Evolutionary conservation across 2,888 invertebrate species (phyloP).

Genomic region (Homarus gammarus): DNA sequence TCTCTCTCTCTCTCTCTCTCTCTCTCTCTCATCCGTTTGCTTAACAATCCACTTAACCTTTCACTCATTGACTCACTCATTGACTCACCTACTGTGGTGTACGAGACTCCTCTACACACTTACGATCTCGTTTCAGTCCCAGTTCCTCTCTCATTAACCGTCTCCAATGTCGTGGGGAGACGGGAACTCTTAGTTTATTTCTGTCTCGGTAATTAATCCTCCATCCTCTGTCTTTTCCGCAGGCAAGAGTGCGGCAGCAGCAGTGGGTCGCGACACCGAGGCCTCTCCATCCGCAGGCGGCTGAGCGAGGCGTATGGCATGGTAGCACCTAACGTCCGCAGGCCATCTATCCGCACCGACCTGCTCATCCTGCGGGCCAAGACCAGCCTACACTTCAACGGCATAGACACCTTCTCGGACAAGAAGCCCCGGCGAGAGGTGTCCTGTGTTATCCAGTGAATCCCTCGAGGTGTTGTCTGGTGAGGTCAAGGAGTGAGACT

Average conservation of each 20-base stretch:
- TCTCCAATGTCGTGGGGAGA: too few relatives aligned
- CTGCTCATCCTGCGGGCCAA: slow-evolving; percentile 88
- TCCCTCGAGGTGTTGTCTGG: too few relatives aligned
- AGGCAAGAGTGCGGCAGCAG: slow-evolving; percentile 33
- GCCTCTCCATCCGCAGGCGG: slow-evolving; percentile 86
- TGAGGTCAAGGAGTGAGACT: not conserved
- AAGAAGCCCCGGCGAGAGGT: slow-evolving; percentile 64
- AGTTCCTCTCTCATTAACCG: too few relatives aligned
- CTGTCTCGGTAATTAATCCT: not conserved
- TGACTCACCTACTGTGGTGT: too few relatives aligned
- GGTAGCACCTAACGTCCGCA: slow-evolving; percentile 91
- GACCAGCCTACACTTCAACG: slow-evolving; percentile 58
- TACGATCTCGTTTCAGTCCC: too few relatives aligned
- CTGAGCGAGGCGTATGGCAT: slow-evolving; percentile 93
- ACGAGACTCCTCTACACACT: too few relatives aligned
- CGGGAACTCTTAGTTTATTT: too few relatives aligned
- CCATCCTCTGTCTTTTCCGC: not conserved
- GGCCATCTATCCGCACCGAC: slow-evolving; percentile 93
- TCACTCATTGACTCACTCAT: too few relatives aligned
- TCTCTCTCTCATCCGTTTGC: not conserved
- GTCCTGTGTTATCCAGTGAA: slow-evolving; percentile 64
- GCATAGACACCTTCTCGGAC: slow-evolving; percentile 44
- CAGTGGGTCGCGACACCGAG: slow-evolving; percentile 47
- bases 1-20: not conserved
- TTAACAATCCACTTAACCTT: too few relatives aligned